Conservation (phyloP, 2,113 vertebrate genomes). For the Carassius gibelio region DNA sequence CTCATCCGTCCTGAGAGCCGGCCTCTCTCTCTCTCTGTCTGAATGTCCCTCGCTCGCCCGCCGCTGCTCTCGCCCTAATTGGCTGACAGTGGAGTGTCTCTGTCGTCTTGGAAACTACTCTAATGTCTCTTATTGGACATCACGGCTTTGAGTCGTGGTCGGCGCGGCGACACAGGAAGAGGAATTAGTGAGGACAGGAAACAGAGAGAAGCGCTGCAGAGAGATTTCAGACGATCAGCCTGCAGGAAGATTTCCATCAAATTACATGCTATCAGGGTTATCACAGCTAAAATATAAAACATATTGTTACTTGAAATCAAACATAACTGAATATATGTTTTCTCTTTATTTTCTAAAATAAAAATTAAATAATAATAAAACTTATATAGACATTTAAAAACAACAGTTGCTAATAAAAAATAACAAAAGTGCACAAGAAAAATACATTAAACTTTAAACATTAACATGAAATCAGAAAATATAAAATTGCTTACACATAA, state of each 20-base stretch:
- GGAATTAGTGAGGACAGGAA: slow-evolving; percentile 34
- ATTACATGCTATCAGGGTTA: neutral
- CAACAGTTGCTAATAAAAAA: too few relatives aligned
- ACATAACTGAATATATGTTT: too few relatives aligned
- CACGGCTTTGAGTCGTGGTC: slow-evolving; percentile 60
- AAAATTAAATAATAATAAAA: neutral
- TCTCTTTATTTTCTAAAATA: neutral
- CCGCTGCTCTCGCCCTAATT: slow-evolving; percentile 58
- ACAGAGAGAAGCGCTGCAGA: neutral
- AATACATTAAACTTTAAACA: too few relatives aligned
- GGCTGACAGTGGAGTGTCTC: slow-evolving; percentile 55
- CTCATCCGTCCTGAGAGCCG: neutral
- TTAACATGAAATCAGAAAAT: too few relatives aligned
- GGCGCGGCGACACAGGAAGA: slow-evolving; percentile 44
- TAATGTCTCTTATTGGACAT: slow-evolving; percentile 63
- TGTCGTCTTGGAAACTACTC: slow-evolving; percentile 71
- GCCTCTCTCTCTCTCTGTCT: neutral
- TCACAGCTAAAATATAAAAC: too few relatives aligned
- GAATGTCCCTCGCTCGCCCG: too few relatives aligned
- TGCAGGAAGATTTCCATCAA: neutral
- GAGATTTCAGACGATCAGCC: neutral
- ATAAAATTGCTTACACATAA: too few relatives aligned
- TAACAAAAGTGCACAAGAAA: too few relatives aligned
- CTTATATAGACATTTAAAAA: too few relatives aligned
- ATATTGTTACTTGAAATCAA: too few relatives aligned